Percentiles rank a stretch among this genome's conserved stretches.
phyloP scores from a whole-genome alignment of 1,140 invertebrate species.

The Drosophila parabipectinata region DNA sequence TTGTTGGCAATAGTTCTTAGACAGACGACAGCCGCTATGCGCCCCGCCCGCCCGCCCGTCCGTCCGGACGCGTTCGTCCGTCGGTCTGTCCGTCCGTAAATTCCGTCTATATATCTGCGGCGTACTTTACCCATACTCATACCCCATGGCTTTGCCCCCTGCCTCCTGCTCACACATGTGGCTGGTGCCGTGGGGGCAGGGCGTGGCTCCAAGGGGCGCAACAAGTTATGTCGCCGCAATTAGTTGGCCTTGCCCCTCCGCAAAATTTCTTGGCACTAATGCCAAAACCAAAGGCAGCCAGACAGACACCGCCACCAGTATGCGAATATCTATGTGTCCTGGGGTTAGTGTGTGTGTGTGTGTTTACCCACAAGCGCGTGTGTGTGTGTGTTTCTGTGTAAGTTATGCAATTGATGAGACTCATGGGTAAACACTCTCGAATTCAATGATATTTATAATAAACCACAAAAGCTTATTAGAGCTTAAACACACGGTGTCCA shows the following conservation, averaged over 20 bases:
- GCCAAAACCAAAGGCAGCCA: constrained; percentile 74
- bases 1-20: constrained; percentile 69
- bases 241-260: constrained; percentile 69
- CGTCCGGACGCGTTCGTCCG: constrained; percentile 27
- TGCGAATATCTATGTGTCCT: constrained; percentile 3
- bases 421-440: constrained; percentile 36
- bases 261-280: constrained; percentile 79
- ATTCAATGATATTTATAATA: constrained; percentile 63
- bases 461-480: constrained; percentile 40
- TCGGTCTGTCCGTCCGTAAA: constrained; percentile 32
- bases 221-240: constrained; percentile 80
- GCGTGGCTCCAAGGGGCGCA: constrained; percentile 57
- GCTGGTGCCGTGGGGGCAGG: constrained; percentile 6
- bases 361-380: constrained; percentile 12
- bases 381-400: constrained; percentile 33
- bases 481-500: constrained; percentile 2
- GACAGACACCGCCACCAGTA: constrained; percentile 18
- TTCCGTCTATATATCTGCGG: constrained; percentile 47
- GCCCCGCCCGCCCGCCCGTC: constrained; percentile 47
- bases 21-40: constrained; percentile 57
- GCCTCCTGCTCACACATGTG: constrained; percentile 4
- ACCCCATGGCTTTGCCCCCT: too few species aligned
- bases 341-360: constrained; percentile 23
- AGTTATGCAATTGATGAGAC: constrained; percentile 60
- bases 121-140: constrained; percentile 30